These are phyloP conservation scores for Bolborhynchus lineola DNA, from an alignment of 2,113 vertebrate genomes.

Conservation along the genomic window DNA sequence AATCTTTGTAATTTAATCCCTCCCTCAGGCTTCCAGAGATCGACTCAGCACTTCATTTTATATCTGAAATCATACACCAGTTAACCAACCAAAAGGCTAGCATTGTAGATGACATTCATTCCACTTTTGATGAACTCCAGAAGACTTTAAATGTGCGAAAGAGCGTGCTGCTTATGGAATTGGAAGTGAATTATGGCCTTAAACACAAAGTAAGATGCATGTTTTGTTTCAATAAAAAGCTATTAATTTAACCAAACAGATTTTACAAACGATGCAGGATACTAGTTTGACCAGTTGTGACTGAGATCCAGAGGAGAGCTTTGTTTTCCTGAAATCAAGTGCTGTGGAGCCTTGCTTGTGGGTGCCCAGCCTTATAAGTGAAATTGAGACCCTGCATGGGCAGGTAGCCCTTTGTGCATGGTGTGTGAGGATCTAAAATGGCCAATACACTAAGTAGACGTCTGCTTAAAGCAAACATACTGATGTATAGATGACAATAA, in stretches of 20 bases:
- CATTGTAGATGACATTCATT: conserved; percentile 92
- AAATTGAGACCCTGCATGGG: not conserved
- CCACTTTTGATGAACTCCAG: conserved; percentile 93
- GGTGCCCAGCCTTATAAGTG: not conserved
- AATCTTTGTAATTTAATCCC: conserved; percentile 39
- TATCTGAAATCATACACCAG: conserved; percentile 95
- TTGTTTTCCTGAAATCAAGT: not conserved
- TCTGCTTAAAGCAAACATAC: not conserved
- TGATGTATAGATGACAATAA: not conserved
- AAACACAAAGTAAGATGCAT: conserved; percentile 91
- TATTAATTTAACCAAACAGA: not conserved
- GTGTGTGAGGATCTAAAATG: not conserved
- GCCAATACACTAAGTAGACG: not conserved
- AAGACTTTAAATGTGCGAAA: conserved; percentile 95
- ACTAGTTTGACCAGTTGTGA: not conserved
- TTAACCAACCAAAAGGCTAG: conserved; percentile 91
- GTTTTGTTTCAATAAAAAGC: not conserved
- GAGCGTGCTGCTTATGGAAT: conserved; percentile 95
- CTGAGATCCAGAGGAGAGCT: not conserved
- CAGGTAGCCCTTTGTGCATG: not conserved
- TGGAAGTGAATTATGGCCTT: conserved; percentile 97
- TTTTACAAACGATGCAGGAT: not conserved
- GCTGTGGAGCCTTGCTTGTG: not conserved
- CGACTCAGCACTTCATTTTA: conserved; percentile 89
- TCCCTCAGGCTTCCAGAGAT: conserved; percentile 90